Percentiles rank a stretch among this genome's conserved stretches.
phyloP scores from a whole-genome alignment of 1,140 invertebrate genomes.

The Whitmania pigra region DNA sequence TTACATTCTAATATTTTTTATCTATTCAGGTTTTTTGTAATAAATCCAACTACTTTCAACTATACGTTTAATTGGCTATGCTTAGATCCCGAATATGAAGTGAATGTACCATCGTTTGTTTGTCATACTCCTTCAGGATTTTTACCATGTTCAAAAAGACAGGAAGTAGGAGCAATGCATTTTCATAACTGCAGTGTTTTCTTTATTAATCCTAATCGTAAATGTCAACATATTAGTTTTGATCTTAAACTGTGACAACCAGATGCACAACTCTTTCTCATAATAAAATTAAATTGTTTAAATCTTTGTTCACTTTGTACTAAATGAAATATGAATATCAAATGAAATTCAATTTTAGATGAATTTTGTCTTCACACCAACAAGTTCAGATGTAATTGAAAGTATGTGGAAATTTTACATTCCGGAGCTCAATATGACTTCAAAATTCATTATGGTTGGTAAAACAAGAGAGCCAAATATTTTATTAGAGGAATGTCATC shows the following conservation, averaged over 20 bases:
- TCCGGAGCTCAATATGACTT: constrained; percentile 36
- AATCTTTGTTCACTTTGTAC: too few species aligned
- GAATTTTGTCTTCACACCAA: constrained; percentile 39
- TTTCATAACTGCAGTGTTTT: neutral
- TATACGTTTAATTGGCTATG: constrained; percentile 39
- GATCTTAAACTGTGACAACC: too few species aligned
- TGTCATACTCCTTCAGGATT: neutral
- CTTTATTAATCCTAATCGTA: neutral
- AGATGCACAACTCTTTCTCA: too few species aligned
- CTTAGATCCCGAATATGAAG: neutral
- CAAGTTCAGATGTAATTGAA: constrained; percentile 35
- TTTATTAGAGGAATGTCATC: constrained; percentile 38
- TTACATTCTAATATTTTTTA: neutral
- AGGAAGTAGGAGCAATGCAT: neutral
- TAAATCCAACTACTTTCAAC: constrained; percentile 39
- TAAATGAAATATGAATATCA: too few species aligned
- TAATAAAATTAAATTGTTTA: too few species aligned
- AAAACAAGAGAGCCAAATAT: constrained; percentile 38
- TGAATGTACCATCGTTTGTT: neutral
- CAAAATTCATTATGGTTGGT: constrained; percentile 43
- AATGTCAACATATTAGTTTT: neutral
- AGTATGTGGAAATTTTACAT: constrained; percentile 42
- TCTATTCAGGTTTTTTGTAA: constrained; percentile 33
- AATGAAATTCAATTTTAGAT: constrained; percentile 29
- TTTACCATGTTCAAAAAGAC: neutral